These are phyloP conservation scores for Rhimphoctona megacephalus DNA, from an alignment of 2,888 invertebrate genomes.

Conservation along the genomic window DNA sequence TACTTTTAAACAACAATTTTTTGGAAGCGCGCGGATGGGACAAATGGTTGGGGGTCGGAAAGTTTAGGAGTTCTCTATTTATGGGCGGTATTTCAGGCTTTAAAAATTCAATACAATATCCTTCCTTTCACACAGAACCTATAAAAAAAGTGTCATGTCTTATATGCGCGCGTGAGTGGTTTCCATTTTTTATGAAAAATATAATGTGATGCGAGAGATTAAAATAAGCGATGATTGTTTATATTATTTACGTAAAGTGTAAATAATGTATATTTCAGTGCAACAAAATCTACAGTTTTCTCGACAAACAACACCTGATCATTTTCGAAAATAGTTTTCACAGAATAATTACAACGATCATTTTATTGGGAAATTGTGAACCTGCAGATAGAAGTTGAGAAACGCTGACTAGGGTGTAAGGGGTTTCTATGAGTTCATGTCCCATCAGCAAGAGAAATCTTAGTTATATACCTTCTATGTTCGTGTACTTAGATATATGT, in stretches of 20 bases:
- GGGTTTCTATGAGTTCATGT: slow-evolving; percentile 56
- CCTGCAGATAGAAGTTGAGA: slow-evolving; percentile 66
- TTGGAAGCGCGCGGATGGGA: background rate
- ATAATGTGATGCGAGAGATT: background rate
- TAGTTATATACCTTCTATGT: slow-evolving; percentile 47
- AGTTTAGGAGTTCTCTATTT: background rate
- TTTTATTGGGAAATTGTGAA: background rate
- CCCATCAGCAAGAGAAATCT: slow-evolving; percentile 57
- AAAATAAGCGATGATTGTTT: background rate
- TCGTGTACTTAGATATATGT: slow-evolving; percentile 38
- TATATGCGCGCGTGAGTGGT: background rate
- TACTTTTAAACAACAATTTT: background rate
- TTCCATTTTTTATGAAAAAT: background rate
- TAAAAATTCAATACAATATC: background rate
- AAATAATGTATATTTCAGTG: background rate
- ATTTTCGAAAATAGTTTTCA: background rate
- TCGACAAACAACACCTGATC: background rate
- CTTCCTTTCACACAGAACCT: background rate
- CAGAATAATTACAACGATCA: background rate
- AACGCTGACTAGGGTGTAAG: slow-evolving; percentile 61
- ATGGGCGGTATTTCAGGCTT: background rate
- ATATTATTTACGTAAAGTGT: background rate
- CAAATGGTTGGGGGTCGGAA: background rate
- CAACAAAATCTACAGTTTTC: background rate
- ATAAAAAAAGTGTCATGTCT: background rate